phyloP scores from a whole-genome alignment of 2,888 invertebrate genomes.

The Beris morrisii region DNA sequence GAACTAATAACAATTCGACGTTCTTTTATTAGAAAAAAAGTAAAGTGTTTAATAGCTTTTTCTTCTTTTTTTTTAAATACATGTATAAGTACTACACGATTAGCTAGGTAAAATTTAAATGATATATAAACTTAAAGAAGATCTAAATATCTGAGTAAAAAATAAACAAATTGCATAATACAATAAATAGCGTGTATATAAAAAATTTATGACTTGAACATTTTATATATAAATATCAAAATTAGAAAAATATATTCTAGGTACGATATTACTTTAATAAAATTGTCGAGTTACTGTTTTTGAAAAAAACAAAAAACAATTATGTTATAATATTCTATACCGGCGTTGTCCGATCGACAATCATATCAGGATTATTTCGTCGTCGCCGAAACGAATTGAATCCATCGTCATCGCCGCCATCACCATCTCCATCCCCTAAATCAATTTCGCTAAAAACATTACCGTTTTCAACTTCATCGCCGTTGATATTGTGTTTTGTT shows the following conservation, averaged over 20 bases:
- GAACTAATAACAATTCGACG: too few relatives aligned
- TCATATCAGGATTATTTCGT: conserved; percentile 21
- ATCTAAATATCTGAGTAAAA: too few relatives aligned
- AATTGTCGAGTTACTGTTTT: not conserved
- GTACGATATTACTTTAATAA: not conserved
- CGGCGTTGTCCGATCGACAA: conserved; percentile 44
- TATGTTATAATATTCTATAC: conserved; percentile 41
- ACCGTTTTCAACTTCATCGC: conserved; percentile 24
- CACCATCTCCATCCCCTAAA: not conserved
- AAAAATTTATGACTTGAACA: not conserved
- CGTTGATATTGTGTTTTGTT: not conserved
- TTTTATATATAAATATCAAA: not conserved
- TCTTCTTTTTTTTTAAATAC: too few relatives aligned
- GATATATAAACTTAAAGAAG: too few relatives aligned
- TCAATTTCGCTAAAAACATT: conserved; percentile 23
- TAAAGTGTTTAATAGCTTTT: too few relatives aligned
- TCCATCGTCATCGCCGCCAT: conserved; percentile 1
- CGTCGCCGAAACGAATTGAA: conserved; percentile 36
- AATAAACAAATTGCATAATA: too few relatives aligned
- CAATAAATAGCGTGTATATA: too few relatives aligned
- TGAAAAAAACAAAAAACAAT: not conserved
- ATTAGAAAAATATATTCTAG: not conserved
- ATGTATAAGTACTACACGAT: too few relatives aligned
- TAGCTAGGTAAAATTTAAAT: too few relatives aligned
- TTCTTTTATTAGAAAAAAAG: too few relatives aligned